phyloP scores from a whole-genome alignment of 2,797 vertebrate genomes.

The Sciurus vulgaris region DNA sequence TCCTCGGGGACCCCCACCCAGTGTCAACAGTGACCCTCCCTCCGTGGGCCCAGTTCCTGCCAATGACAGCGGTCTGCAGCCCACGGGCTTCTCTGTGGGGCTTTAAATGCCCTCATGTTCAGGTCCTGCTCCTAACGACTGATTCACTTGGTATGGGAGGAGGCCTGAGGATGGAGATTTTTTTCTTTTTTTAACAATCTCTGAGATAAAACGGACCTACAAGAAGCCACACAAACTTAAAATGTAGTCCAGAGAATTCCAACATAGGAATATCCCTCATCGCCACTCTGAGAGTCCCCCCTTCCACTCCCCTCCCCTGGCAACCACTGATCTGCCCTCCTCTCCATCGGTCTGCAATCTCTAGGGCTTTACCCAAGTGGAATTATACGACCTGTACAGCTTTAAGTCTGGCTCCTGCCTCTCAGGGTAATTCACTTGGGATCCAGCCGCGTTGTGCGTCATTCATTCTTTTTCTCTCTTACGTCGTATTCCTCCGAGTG shows the following conservation, averaged over 20 bases:
- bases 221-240: not conserved
- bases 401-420: not conserved
- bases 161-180: not conserved
- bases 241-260: not conserved
- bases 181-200: not conserved
- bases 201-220: not conserved
- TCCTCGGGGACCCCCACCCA: accelerated
- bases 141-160: not conserved
- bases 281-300: not conserved
- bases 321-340: not conserved
- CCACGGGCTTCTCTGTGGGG: not conserved
- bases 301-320: not conserved
- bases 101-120: not conserved
- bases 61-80: accelerated
- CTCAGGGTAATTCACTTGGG: not conserved
- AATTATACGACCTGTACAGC: not conserved
- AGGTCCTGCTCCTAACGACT: not conserved
- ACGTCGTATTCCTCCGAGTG: too few species aligned
- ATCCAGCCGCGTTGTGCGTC: accelerated
- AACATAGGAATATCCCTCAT: too few species aligned
- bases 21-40: too few species aligned
- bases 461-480: not conserved
- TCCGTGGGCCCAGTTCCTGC: not conserved
- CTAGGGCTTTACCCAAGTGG: not conserved
- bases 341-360: not conserved